Evolutionary conservation across 1,140 invertebrate genomes (phyloP), one percentile per base, ranked within the genome.

Genomic region (Lycorma delicatula): DNA sequence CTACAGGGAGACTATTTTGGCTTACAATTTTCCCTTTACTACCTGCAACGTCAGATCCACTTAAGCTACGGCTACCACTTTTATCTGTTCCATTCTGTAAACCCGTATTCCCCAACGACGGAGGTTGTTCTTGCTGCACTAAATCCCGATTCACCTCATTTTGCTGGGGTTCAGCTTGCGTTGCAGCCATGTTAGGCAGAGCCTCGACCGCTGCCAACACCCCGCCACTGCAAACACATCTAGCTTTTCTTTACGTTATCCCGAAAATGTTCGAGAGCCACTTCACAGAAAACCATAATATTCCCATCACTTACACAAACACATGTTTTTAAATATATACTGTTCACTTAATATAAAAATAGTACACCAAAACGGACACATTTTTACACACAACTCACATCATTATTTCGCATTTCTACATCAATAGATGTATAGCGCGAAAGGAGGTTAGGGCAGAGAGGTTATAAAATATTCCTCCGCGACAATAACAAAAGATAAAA

Each of bases 111-210:
- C 67, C 71, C 52, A 67, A 67, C 65, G 67, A 61, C 66, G 72
- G 68, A 60, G 69, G 61, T 64, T 71, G 72, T 67, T 75, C 74
- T 66, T 72, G 72, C 69, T 76, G 75, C 68, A 73, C 73, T 64
- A 68, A 70, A 66, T 76, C 74, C 67, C 71, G 68, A 70, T 76
- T 77, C 69, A 75, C 73, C 73, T 77, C 75, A 72, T 77, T 77
- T 74, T 76, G 75, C 72, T 77, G 76, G 71, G 72, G 75, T 73
- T 78, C 76, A 71, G 76, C 75, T 77, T 76, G 75, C 72, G 75
- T 77, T 71, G 77, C 75, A 75, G 77, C 77, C 77, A 78, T 78
- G 72, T 76, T 76, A 68, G 63, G 64, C 64, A 63, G 60, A 67
- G 63, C 64, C 64, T 60, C 60, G 54, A 62, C 60, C 58, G 61